A percentile compares a stretch with the other conserved stretches of the same genome.
phyloP scores from a whole-genome alignment of 2,797 vertebrate genomes.

The Masticophis lateralis region DNA sequence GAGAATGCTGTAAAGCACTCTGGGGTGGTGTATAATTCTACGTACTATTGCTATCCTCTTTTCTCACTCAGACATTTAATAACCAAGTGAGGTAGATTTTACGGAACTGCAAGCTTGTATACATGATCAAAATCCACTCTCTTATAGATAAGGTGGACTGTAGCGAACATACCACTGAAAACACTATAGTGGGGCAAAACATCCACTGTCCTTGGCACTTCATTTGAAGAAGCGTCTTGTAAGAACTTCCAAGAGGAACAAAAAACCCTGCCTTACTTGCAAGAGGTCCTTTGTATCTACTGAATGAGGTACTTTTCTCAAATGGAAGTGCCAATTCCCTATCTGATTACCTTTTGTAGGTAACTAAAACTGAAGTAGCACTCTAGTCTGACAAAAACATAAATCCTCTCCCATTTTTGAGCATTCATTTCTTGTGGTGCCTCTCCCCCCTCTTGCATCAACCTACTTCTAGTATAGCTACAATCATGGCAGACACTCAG shows the following conservation, averaged over 20 bases:
- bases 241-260: background rate
- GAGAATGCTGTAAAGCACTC: background rate
- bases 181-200: background rate
- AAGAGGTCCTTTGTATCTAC: background rate
- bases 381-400: background rate
- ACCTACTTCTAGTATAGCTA: background rate
- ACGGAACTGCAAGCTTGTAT: background rate
- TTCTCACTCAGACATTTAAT: background rate
- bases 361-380: background rate
- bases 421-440: background rate
- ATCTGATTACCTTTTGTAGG: background rate
- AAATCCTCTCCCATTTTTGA: background rate
- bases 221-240: background rate
- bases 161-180: background rate
- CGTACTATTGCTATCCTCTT: background rate
- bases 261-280: background rate
- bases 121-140: background rate
- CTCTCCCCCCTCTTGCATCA: no score
- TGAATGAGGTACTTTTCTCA: background rate
- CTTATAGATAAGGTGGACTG: background rate
- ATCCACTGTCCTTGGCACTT: background rate
- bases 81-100: background rate
- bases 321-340: background rate
- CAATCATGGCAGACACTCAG: background rate
- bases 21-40: no score